Conservation (phyloP, 2,888 invertebrate genomes). For the Oxycera nigricornis region DNA sequence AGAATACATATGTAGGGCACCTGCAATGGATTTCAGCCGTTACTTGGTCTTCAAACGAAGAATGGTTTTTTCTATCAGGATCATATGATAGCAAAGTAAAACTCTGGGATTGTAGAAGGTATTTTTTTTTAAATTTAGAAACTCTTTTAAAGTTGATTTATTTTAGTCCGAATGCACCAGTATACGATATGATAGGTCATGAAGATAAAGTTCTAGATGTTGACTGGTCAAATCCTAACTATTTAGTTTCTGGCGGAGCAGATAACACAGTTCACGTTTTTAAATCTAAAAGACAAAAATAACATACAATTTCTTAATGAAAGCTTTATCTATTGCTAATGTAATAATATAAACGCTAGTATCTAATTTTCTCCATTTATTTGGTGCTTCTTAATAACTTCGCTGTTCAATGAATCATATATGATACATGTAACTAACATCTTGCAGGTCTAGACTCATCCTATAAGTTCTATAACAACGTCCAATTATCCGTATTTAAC, state of each 20-base stretch:
- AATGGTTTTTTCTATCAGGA: constrained; percentile 89
- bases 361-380: too few relatives aligned
- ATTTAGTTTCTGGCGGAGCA: constrained; percentile 89
- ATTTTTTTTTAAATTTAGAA: constrained; percentile 32
- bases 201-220: constrained; percentile 92
- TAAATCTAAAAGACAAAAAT: constrained; percentile 73
- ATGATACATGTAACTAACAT: too few relatives aligned
- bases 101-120: constrained; percentile 94
- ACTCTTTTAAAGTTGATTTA: too few relatives aligned
- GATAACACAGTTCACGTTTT: constrained; percentile 93
- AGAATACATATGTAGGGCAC: constrained; percentile 84
- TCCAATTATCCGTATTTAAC: too few relatives aligned
- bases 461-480: too few relatives aligned
- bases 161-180: constrained; percentile 84
- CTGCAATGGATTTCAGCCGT: constrained; percentile 91
- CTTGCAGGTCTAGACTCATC: too few relatives aligned
- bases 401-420: too few relatives aligned
- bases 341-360: too few relatives aligned
- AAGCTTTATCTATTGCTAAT: too few relatives aligned
- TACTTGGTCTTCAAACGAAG: constrained; percentile 83
- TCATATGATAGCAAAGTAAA: constrained; percentile 91
- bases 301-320: too few relatives aligned
- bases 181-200: constrained; percentile 93
- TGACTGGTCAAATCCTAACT: constrained; percentile 89
- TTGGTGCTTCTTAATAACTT: too few relatives aligned